Evolutionary conservation across 2,888 invertebrate species (phyloP).

Genomic region (Habrosyne pyritoides): DNA sequence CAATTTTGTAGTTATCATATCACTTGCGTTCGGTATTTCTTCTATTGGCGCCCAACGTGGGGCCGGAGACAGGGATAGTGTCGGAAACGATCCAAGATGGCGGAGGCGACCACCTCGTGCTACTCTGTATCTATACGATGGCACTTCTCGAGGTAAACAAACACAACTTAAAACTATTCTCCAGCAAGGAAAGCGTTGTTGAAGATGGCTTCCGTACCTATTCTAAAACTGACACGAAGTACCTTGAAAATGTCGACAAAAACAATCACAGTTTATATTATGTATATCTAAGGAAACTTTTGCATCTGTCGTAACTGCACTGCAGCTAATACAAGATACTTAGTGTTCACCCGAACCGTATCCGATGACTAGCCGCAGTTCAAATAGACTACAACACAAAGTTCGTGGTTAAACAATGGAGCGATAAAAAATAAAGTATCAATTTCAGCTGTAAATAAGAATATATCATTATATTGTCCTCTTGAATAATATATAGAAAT

Average conservation of each 20-base stretch:
- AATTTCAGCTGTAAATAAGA: constrained; percentile 76
- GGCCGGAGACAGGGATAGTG: constrained; percentile 15
- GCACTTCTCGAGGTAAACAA: constrained; percentile 77
- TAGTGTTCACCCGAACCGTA: too few species aligned
- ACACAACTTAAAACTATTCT: constrained; percentile 63
- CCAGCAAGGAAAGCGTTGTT: constrained; percentile 32
- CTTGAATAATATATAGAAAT: constrained; percentile 78
- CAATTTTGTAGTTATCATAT: constrained; percentile 29
- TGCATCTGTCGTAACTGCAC: constrained; percentile 11
- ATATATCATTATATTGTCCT: constrained; percentile 78
- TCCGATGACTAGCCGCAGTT: constrained; percentile 14
- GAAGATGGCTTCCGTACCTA: constrained; percentile 30
- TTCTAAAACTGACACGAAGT: constrained; percentile 48
- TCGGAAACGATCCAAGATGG: constrained; percentile 14
- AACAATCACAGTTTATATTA: constrained; percentile 66
- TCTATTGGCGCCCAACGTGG: constrained; percentile 41
- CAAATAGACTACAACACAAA: constrained; percentile 32
- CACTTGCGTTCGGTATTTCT: constrained; percentile 13
- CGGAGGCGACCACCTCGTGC: constrained; percentile 26
- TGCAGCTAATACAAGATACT: too few species aligned
- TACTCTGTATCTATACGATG: constrained; percentile 49
- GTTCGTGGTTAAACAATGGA: constrained; percentile 37
- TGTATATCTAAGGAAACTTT: constrained; percentile 41
- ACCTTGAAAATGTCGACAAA: constrained; percentile 64
- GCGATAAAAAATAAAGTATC: constrained; percentile 51